Percentiles rank a stretch among this genome's conserved stretches.
Evolutionary conservation across 1,140 invertebrate species (phyloP).

Genomic region (Drosophila triauraria): DNA sequence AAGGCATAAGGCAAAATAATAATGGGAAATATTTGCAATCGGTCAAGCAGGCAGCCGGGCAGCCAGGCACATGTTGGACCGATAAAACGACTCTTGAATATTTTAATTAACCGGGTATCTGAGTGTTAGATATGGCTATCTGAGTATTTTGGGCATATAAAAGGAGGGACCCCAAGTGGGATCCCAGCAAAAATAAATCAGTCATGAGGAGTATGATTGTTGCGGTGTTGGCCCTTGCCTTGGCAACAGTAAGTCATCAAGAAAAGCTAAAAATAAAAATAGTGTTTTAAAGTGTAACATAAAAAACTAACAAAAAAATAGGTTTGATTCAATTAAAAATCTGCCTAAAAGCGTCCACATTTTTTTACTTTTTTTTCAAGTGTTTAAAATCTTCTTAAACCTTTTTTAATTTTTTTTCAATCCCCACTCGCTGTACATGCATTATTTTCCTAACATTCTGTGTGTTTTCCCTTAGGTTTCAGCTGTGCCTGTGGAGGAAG

Average conservation of each 20-base stretch:
- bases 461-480: background rate
- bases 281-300: background rate
- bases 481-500: background rate
- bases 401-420: too few relatives aligned
- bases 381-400: background rate
- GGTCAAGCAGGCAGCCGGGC: background rate
- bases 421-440: too few relatives aligned
- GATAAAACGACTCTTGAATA: constrained; percentile 46
- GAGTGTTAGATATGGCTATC: constrained; percentile 36
- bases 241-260: constrained; percentile 30
- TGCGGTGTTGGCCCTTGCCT: constrained; percentile 10
- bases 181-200: constrained; percentile 19
- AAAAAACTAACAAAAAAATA: background rate
- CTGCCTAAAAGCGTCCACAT: background rate
- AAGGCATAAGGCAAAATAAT: constrained; percentile 26
- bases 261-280: background rate
- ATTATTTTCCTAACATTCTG: background rate
- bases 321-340: background rate
- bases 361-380: background rate
- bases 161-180: constrained; percentile 3
- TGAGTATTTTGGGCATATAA: constrained; percentile 17
- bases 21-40: constrained; percentile 36
- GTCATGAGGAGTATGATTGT: constrained; percentile 41
- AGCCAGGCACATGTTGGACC: constrained; percentile 4
- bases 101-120: constrained; percentile 40